Evolutionary conservation across 1,140 invertebrate genomes (phyloP).

Genomic region (Tribolium castaneum): DNA sequence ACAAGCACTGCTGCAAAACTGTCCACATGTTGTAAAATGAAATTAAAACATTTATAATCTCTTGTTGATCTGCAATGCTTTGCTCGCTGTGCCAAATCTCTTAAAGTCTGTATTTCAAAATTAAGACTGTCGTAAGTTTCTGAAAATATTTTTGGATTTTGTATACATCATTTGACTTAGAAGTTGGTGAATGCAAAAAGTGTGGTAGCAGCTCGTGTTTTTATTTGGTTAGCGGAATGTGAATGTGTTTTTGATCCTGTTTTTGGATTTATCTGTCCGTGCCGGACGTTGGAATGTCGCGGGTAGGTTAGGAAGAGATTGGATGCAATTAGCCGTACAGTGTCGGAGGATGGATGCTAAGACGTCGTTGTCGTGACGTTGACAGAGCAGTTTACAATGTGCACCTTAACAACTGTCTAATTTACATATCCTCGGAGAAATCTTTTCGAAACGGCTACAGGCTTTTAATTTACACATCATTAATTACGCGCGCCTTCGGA

Average conservation of each 20-base stretch:
- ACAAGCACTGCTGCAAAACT: background rate
- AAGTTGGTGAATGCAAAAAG: too few relatives aligned
- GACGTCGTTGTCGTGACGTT: constrained; percentile 53
- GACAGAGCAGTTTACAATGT: constrained; percentile 58
- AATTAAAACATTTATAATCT: constrained; percentile 10
- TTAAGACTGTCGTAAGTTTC: background rate
- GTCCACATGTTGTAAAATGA: background rate
- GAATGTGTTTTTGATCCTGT: background rate
- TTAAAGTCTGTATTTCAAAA: background rate
- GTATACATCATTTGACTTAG: background rate
- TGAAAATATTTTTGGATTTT: background rate
- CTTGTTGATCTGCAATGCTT: constrained; percentile 12
- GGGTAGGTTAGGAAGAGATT: constrained; percentile 21
- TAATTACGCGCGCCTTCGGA: constrained; percentile 55
- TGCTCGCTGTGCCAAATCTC: background rate
- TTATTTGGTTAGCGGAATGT: constrained; percentile 23
- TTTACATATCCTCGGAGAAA: constrained; percentile 60
- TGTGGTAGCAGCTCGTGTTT: too few relatives aligned
- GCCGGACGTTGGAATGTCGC: constrained; percentile 9
- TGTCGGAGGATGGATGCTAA: constrained; percentile 48
- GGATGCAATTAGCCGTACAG: constrained; percentile 52
- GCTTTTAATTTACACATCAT: constrained; percentile 62
- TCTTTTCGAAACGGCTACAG: constrained; percentile 57
- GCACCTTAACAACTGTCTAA: constrained; percentile 59
- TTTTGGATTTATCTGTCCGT: background rate